Base-by-base conservation (phyloP, 1,140 invertebrate genomes). In the Venustaconcha ellipsiformis region DNA sequence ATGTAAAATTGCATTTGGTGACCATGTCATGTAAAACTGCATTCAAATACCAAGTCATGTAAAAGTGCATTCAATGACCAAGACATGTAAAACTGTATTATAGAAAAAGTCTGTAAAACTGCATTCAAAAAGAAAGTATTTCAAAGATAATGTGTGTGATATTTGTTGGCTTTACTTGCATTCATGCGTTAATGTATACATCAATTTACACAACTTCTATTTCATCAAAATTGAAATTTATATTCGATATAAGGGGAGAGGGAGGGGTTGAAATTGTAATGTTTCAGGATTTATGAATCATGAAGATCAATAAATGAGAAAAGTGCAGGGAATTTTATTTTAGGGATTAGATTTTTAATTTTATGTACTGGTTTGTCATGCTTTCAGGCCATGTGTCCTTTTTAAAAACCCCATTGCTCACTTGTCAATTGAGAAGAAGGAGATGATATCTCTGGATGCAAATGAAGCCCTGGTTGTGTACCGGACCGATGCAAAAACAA, bases 391-490 rank as follows among this genome's bases (percentile, higher is more conserved):
- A 59, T 85, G 84, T 78, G 79, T 80, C 0, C 81, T 83, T 72
- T 87, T 81, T 63, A 63, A 72, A 30, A 87, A 87, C 74, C 83
- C 85, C 13, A 72, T 87, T 4, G 72, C 78, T 15, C 83, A 87
- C 67, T 64, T 67, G 18, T 72, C 66, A 55, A 81, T 88, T 6
- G 37, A 68, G 17, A 79, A 80, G 14, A 55, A 75, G 11, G 57
- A 80, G 3, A 82, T 83, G 74, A 82, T 84, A 20, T 83, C 88
- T 30, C 67, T 89, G 65, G 86, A 88, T 82, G 88, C 87, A 18
- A 88, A 88, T 77, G 88, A 89, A 72, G 86, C 83, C 13, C 60
- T 89, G 17, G 83, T 89, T 17, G 83, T 88, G 0, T 89, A 89
- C 67, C 70, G 65, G 17, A 71, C 82, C 37, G 79, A 83, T 60